phyloP scores from a whole-genome alignment of 2,888 invertebrate species.

The Drosophila mimetica region DNA sequence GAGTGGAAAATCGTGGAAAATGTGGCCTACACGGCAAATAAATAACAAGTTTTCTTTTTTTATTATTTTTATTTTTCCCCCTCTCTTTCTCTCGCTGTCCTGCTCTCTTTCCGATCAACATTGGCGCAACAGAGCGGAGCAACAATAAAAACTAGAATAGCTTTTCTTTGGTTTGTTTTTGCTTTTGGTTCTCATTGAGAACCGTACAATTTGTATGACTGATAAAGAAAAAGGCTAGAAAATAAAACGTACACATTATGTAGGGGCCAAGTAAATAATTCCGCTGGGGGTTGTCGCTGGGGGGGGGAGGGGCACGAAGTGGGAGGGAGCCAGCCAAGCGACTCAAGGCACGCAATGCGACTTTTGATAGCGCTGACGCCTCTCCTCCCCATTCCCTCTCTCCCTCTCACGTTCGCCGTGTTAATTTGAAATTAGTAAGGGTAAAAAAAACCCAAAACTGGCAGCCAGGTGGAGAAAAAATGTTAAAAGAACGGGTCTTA shows the following conservation, averaged over 20 bases:
- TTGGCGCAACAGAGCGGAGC: conserved; percentile 59
- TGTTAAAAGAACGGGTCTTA: neutral
- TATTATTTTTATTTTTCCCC: neutral
- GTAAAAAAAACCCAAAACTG: too few relatives aligned
- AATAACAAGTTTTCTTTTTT: conserved; percentile 26
- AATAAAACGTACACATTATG: conserved; percentile 38
- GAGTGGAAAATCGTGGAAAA: conserved; percentile 54
- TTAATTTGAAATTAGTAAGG: conserved; percentile 52
- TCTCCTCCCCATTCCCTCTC: neutral
- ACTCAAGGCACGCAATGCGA: conserved; percentile 45
- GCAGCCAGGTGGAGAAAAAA: conserved; percentile 2
- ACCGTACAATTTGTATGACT: conserved; percentile 27
- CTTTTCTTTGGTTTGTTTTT: conserved; percentile 13
- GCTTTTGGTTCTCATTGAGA: conserved; percentile 9
- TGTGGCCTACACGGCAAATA: conserved; percentile 60
- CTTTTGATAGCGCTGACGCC: conserved; percentile 23
- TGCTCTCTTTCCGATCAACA: conserved; percentile 52
- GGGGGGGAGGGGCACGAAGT: neutral
- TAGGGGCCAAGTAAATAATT: conserved; percentile 39
- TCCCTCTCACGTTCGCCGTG: conserved; percentile 6
- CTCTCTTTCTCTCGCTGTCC: neutral
- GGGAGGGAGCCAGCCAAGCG: conserved; percentile 26
- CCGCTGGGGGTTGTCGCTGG: neutral
- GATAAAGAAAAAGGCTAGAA: conserved; percentile 64
- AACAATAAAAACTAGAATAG: conserved; percentile 32